Evolutionary conservation across 2,888 invertebrate genomes (phyloP).

Genomic region (Busseola fusca): DNA sequence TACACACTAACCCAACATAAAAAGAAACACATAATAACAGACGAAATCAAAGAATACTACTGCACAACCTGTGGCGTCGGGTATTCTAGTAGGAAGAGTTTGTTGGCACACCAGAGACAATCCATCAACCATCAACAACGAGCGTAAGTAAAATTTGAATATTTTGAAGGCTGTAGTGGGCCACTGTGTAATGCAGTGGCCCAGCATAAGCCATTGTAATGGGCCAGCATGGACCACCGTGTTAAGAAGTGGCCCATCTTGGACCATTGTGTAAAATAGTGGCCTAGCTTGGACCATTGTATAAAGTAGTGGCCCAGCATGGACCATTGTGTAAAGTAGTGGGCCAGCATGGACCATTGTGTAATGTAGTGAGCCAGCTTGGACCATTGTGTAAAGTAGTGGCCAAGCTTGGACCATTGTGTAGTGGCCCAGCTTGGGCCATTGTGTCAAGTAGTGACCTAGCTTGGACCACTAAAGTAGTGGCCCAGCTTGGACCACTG

Average conservation of each 20-base stretch:
- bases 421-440: no score
- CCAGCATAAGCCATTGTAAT: background rate
- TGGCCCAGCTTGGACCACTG: background rate
- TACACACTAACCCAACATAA: conserved; percentile 76
- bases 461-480: no score
- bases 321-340: background rate
- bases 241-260: no score
- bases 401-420: no score
- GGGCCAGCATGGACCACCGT: background rate
- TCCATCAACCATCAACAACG: conserved; percentile 71
- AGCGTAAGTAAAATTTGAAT: conserved; percentile 66
- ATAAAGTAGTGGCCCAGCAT: background rate
- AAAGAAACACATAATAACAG: conserved; percentile 62
- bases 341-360: no score
- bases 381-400: no score
- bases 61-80: conserved; percentile 68
- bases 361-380: background rate
- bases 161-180: background rate
- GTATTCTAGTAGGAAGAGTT: conserved; percentile 69
- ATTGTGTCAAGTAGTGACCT: no score
- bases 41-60: conserved; percentile 42
- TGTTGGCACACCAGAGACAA: conserved; percentile 73
- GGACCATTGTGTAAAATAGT: background rate
- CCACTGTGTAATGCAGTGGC: background rate
- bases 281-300: background rate